A percentile compares a stretch with the other conserved stretches of the same genome.
These are phyloP conservation scores for Jacana jacana DNA, from an alignment of 2,113 vertebrate species.

Conservation along the genomic window DNA sequence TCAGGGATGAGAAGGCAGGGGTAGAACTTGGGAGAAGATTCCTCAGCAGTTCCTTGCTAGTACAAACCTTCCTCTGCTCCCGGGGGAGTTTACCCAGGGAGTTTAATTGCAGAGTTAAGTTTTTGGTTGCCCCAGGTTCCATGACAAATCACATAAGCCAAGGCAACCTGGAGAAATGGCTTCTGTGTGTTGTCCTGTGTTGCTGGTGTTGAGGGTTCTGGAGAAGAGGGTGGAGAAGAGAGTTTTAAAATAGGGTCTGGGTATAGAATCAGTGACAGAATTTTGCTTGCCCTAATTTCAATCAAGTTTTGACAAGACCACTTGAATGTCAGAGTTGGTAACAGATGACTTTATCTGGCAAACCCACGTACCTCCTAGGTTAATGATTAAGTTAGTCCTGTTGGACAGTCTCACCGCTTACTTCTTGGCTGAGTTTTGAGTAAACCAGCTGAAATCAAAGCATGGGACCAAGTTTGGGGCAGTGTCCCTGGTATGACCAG, in stretches of 20 bases:
- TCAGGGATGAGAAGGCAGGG: background rate
- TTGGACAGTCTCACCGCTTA: fast-evolving
- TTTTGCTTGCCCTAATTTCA: background rate
- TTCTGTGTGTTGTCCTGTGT: fast-evolving
- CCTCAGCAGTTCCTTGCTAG: background rate
- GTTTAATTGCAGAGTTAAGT: background rate
- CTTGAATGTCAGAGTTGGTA: background rate
- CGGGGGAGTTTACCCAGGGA: fast-evolving
- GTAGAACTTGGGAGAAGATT: background rate
- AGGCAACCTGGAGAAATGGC: background rate
- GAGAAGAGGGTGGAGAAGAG: background rate
- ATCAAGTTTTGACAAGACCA: background rate
- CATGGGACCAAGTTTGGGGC: fast-evolving
- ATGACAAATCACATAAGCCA: fast-evolving
- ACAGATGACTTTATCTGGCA: fast-evolving
- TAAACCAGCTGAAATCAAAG: background rate
- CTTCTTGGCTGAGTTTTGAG: background rate
- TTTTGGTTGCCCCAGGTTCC: background rate
- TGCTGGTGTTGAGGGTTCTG: background rate
- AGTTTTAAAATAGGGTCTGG: background rate
- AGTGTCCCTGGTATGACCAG: background rate
- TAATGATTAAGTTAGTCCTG: background rate
- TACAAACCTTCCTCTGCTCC: background rate
- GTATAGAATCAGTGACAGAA: background rate
- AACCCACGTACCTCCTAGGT: background rate